Evolutionary conservation across 2,888 invertebrate species (phyloP).

Genomic region (Camponotus fellah): DNA sequence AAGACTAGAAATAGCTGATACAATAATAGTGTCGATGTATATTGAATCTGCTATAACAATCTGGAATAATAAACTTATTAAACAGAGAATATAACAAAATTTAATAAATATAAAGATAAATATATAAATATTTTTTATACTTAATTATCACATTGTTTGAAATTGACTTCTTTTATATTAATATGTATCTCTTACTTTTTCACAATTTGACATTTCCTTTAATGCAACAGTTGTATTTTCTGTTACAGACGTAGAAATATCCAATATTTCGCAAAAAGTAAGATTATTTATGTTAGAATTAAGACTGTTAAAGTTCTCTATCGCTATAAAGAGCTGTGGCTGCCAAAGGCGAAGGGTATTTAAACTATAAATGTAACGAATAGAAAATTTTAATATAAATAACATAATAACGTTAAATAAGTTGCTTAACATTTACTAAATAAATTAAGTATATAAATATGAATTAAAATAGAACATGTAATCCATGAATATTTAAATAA

Average conservation of each 20-base stretch:
- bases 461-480: background rate
- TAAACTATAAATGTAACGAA: slow-evolving; percentile 86
- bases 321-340: slow-evolving; percentile 92
- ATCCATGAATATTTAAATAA: background rate
- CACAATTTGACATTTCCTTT: slow-evolving; percentile 36
- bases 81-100: background rate
- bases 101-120: background rate
- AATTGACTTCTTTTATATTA: background rate
- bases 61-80: slow-evolving; percentile 43
- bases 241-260: slow-evolving; percentile 60
- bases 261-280: slow-evolving; percentile 81
- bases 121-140: background rate
- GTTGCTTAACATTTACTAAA: background rate
- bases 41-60: slow-evolving; percentile 63
- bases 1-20: slow-evolving; percentile 61
- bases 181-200: slow-evolving; percentile 49
- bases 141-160: background rate
- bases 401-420: background rate
- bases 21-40: slow-evolving; percentile 75
- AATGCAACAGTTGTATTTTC: background rate
- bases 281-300: slow-evolving; percentile 47
- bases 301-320: slow-evolving; percentile 66
- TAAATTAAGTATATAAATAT: background rate
- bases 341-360: slow-evolving; percentile 95
- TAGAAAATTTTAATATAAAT: background rate